Percentiles rank a stretch among this genome's conserved stretches.
Conservation (phyloP, 1,140 invertebrate genomes). For the Rhagoletis pomonella region DNA sequence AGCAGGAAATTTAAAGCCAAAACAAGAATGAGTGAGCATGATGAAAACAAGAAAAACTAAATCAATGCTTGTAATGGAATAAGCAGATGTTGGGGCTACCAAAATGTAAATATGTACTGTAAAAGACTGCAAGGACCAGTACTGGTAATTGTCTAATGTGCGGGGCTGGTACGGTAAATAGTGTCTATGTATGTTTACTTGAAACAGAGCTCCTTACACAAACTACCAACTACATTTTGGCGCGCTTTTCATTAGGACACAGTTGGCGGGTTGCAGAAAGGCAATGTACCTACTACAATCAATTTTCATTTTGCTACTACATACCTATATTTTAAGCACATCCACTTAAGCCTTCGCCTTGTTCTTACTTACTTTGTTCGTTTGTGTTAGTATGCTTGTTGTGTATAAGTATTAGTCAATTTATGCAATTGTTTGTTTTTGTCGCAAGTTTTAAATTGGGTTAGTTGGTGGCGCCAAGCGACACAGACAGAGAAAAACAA, state of each 20-base stretch:
- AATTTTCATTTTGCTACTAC: background rate
- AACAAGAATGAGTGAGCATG: background rate
- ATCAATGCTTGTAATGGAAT: background rate
- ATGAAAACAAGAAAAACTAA: background rate
- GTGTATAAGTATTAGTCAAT: background rate
- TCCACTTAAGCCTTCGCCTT: background rate
- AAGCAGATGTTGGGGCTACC: background rate
- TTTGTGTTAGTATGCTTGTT: background rate
- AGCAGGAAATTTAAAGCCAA: constrained; percentile 14
- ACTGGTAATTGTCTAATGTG: background rate
- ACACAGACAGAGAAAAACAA: background rate
- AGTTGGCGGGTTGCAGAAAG: too few relatives aligned
- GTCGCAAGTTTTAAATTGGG: background rate
- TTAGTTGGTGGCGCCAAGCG: constrained; percentile 12
- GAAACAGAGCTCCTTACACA: background rate
- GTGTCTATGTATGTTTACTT: too few relatives aligned
- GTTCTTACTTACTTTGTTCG: background rate
- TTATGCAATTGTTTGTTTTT: background rate
- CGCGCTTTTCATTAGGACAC: background rate
- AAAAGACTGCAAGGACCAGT: background rate
- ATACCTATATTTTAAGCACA: background rate
- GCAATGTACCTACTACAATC: background rate
- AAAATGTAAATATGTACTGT: constrained; percentile 2
- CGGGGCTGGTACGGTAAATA: background rate
- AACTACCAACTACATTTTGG: background rate